Base-by-base conservation (phyloP, 2,113 vertebrate genomes). In the Atrichornis clamosus region DNA sequence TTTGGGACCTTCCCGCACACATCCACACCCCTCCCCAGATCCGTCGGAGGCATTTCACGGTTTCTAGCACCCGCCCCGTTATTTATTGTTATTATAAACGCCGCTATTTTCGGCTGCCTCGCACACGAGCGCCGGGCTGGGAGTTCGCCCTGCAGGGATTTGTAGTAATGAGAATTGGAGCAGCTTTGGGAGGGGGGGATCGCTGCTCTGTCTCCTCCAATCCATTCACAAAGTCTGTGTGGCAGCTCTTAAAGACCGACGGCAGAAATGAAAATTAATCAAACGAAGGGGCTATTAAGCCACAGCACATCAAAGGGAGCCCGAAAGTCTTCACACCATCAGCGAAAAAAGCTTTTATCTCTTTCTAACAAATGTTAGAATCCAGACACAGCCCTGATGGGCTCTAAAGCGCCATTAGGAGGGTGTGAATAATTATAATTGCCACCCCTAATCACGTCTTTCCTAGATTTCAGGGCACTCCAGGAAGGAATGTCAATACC, bases 181-280 rank as follows among this genome's bases (percentile, higher is more conserved):
- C 89, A 77, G 93, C 84, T 96, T 96, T 87, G 39, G 44, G 46
- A 12, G 30, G 75, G 33, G 55, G 74, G 83, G 90, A 93, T 93
- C 20, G 22, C 92, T 67, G 90, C 65, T 89, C 86, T 9, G 8
- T 84, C 89, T 96, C 90, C 94, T 89, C 89, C 93, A 28, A 86
- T 82, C 87, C 95, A 94, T 93, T 93, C 92, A 96, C 86, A 96
- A 96, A 96, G 84, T 92, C 93, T 21, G 86, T 28, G 56, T 35
- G n/a, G 87, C 76, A 72, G 96, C 75, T 89, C 88, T 37, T 74
- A 79, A 87, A 97, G 93, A 72, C 49, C 24, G 6, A 41, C 18
- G 21, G 90, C 83, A 84, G 73, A 87, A 92, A 87, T 32, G 69
- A 74, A 46, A 94, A 96, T 94, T 68, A 96, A 92, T 95, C 95